Base-by-base conservation (phyloP, 2,113 vertebrate species). In the Ornithorhynchus anatinus region DNA sequence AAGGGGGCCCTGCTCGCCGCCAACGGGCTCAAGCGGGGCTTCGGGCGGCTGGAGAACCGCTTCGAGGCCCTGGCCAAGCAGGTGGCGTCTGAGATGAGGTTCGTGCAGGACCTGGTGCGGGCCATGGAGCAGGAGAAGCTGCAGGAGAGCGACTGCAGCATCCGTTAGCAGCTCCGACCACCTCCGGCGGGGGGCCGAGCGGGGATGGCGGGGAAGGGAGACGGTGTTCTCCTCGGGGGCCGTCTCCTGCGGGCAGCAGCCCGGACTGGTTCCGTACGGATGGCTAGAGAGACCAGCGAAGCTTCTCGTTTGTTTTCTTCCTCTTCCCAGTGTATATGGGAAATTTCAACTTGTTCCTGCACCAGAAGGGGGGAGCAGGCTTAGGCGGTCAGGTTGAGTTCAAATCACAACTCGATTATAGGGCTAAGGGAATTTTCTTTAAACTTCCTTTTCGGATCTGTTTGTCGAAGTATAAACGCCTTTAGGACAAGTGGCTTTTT, bases 71-170 rank as follows among this genome's bases (percentile, higher is more conserved):
- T 99, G 86, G 95, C 95, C 2, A 95, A 96, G 89, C 97, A 97
- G 86, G 91, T 99, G 90, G 95, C 94, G 2, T 95, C 94, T 0
- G 97, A 99, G 82, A 91, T 99, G 85, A 96, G 90, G 87, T 99
- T 97, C 4, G 97, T 98, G 72, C 96, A 98, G 86, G 97, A 99
- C 84, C 90, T 99, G 84, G 94, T 99, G 35, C 92, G 92, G 19
- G 95, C 95, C 20, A 86, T 98, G 13, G 90, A 95, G 38, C 66
- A 78, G 10, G 96, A 97, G 82, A 95, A 89, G 76, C 89, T 80
- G 38, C 93, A 92, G 61, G 88, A 64, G 0, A 87, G 77, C 0
- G 88, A 89, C 3, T 90, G 93, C 35, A 86, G 94, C 80, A 92
- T 94, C 75, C 93, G 95, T 60, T 96, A 90, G 64, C 11, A 2